Base-by-base conservation (phyloP, 2,113 vertebrate genomes). In the Colossoma macropomum region DNA sequence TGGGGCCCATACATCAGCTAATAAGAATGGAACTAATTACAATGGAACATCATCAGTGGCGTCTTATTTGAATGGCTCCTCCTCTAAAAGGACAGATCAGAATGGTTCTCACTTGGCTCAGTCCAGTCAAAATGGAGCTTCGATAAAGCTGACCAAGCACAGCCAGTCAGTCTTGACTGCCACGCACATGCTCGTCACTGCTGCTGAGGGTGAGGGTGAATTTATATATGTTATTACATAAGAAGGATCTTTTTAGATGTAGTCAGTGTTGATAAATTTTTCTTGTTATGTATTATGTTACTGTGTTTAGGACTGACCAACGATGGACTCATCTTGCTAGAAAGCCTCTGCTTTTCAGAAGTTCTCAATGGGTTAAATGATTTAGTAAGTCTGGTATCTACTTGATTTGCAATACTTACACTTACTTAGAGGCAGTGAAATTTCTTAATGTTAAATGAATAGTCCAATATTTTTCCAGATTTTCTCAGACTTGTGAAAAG, bases 131-230 rank as follows among this genome's bases (percentile, higher is more conserved):
- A 69, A 83, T 27, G 73, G 66, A 50, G 62, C 62, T 9, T 71
- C 72, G 12, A 48, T 9, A n/a, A 79, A 60, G 48, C 54, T 60
- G 28, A 27, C 30, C 30, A 48, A n/a, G 62, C 23, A 38, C 28
- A 82, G 21, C 0, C 54, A 48, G 2, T 54, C 65, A 62, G 66
- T 25, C 1, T 69, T 82, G 82, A 88, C 34, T 1, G 88, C 88
- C 81, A 77, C 86, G 63, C 92, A 96, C 87, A 91, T 96, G 86
- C 87, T 99, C 84, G 86, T 97, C 90, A 96, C 95, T 45, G 96
- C 97, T 5, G 15, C 97, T 73, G 94, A 96, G 89, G 97, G 97
- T 98, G 90, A 91, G 88, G 23, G 17, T 38, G 5, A 16, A 11
- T 16, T n/a, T 71, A 45, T n/a, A 0, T 34, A 38, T 74, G 9